These are phyloP conservation scores for Pempheris klunzingeri DNA, from an alignment of 2,797 vertebrate genomes.

Conservation along the genomic window DNA sequence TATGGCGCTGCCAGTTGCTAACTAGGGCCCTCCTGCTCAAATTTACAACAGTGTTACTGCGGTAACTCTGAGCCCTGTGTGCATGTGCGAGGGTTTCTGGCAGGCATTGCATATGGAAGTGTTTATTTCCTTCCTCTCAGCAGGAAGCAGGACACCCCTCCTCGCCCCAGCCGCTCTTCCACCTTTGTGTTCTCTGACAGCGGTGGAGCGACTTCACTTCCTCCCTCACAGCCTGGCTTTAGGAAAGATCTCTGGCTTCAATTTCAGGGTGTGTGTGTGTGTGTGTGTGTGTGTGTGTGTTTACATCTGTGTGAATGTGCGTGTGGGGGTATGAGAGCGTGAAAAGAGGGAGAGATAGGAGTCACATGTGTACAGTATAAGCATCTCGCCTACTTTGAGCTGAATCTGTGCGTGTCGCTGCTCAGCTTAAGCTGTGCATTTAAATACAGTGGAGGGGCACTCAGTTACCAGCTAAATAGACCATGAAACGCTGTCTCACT, in stretches of 20 bases:
- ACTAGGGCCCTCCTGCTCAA: constrained; percentile 44
- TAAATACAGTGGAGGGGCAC: constrained; percentile 51
- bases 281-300: background rate
- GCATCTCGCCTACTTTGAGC: constrained; percentile 45
- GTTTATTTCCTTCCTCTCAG: constrained; percentile 81
- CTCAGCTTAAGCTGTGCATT: constrained; percentile 51
- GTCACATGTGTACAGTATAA: constrained; percentile 46
- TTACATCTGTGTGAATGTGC: background rate
- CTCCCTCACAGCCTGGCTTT: constrained; percentile 49
- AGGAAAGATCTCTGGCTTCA: constrained; percentile 62
- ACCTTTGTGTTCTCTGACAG: constrained; percentile 75
- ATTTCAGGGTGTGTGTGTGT: constrained; percentile 56
- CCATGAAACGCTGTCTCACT: constrained; percentile 60
- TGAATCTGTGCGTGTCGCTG: constrained; percentile 36
- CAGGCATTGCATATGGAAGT: constrained; percentile 75
- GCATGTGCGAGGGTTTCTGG: constrained; percentile 42
- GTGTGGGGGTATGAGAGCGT: background rate
- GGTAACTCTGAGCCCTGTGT: constrained; percentile 31
- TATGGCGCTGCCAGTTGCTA: constrained; percentile 35
- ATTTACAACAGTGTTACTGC: constrained; percentile 60
- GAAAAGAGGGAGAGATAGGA: constrained; percentile 7
- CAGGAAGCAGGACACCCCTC: constrained; percentile 70
- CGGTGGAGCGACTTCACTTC: constrained; percentile 63
- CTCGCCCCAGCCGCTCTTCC: constrained; percentile 46
- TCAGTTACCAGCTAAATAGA: constrained; percentile 56